Evolutionary conservation across 2,113 vertebrate species (phyloP).

Genomic region (Madoqua kirkii): DNA sequence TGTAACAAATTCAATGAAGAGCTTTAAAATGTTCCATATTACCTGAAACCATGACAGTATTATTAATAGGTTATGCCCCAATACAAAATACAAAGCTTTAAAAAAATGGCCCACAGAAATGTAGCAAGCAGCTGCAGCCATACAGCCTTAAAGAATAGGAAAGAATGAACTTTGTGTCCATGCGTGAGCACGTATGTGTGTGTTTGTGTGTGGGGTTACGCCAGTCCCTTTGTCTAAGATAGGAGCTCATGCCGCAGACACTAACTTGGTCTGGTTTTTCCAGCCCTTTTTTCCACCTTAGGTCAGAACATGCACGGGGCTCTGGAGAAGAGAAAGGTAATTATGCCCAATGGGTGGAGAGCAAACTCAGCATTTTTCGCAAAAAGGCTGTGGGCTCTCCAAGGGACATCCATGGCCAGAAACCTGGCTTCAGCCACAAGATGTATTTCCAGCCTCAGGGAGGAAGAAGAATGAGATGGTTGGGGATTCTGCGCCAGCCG

Average conservation of each 20-base stretch:
- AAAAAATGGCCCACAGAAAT: not conserved
- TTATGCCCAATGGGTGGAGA: not conserved
- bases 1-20: not conserved
- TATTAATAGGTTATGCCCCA: not conserved
- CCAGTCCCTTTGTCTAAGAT: not conserved
- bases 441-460: conserved; percentile 7
- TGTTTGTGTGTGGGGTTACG: accelerated
- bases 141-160: not conserved
- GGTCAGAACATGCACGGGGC: accelerated
- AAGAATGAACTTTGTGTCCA: not conserved
- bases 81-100: not conserved
- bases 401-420: not conserved
- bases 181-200: accelerated
- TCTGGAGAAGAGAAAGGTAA: conserved; percentile 24
- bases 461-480: not conserved
- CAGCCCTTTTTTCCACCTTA: not conserved
- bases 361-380: conserved; percentile 34
- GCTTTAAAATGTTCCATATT: not conserved
- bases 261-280: not conserved
- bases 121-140: no score
- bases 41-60: not conserved
- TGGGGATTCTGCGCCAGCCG: not conserved
- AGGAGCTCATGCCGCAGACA: not conserved
- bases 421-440: not conserved
- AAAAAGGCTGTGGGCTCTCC: not conserved